phyloP scores from a whole-genome alignment of 2,797 vertebrate genomes.

The Aphelocoma californica region DNA sequence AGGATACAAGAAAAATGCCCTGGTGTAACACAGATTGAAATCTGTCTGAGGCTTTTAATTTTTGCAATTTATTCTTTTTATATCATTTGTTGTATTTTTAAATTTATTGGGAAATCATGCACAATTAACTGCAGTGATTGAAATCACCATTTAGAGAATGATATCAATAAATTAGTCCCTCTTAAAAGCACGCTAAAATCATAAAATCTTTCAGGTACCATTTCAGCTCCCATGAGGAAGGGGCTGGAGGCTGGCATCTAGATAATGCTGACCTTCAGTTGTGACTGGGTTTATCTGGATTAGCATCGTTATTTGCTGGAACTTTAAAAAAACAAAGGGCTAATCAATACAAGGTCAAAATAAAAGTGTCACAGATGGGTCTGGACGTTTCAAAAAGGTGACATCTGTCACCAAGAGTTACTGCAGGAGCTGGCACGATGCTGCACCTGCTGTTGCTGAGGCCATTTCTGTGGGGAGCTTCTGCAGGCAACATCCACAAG shows the following conservation, averaged over 20 bases:
- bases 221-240: neutral
- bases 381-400: constrained; percentile 30
- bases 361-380: constrained; percentile 34
- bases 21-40: neutral
- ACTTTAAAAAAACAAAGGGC: constrained; percentile 27
- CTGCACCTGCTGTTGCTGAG: neutral
- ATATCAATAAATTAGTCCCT: neutral
- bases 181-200: neutral
- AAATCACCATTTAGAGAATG: neutral
- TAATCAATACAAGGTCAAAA: constrained; percentile 67
- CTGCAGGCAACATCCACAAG: neutral
- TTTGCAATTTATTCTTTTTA: neutral
- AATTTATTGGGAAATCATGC: neutral
- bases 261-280: constrained; percentile 49
- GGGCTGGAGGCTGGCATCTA: neutral
- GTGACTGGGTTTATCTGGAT: constrained; percentile 55
- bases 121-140: neutral
- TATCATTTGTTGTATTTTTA: neutral
- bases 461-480: neutral
- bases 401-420: constrained; percentile 54
- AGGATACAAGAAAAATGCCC: neutral
- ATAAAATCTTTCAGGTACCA: neutral
- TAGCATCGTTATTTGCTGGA: constrained; percentile 62
- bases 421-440: constrained; percentile 2
- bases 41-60: neutral